Evolutionary conservation across 2,113 vertebrate species (phyloP).

Genomic region (Athene cunicularia): DNA sequence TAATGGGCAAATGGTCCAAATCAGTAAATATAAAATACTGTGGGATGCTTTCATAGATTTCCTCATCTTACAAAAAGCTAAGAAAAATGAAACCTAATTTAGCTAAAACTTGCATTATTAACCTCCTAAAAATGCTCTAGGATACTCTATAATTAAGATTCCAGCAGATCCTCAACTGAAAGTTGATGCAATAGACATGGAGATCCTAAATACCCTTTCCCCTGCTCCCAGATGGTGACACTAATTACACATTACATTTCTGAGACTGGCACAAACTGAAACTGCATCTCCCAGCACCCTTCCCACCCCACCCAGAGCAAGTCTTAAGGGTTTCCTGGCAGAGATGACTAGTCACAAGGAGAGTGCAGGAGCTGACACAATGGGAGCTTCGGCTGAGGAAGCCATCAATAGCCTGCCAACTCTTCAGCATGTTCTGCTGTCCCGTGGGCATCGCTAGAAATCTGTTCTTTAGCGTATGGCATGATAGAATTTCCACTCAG

Average conservation of each 20-base stretch:
- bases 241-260: background rate
- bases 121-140: background rate
- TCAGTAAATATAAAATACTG: background rate
- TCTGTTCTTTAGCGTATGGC: background rate
- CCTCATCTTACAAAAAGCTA: background rate
- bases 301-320: background rate
- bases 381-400: background rate
- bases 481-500: background rate
- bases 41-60: background rate
- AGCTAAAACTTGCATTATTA: background rate
- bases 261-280: background rate
- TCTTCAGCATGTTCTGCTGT: background rate
- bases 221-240: background rate
- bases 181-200: background rate
- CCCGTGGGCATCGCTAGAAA: background rate
- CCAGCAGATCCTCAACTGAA: background rate
- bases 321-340: background rate
- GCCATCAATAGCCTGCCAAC: background rate
- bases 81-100: background rate
- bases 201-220: background rate
- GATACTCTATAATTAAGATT: background rate
- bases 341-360: background rate
- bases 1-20: background rate
- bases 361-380: fast-evolving
- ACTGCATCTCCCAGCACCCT: background rate